Evolutionary conservation across 2,113 vertebrate species (phyloP), one percentile per base, ranked within the genome.

Genomic region (Catharus bicknelli): DNA sequence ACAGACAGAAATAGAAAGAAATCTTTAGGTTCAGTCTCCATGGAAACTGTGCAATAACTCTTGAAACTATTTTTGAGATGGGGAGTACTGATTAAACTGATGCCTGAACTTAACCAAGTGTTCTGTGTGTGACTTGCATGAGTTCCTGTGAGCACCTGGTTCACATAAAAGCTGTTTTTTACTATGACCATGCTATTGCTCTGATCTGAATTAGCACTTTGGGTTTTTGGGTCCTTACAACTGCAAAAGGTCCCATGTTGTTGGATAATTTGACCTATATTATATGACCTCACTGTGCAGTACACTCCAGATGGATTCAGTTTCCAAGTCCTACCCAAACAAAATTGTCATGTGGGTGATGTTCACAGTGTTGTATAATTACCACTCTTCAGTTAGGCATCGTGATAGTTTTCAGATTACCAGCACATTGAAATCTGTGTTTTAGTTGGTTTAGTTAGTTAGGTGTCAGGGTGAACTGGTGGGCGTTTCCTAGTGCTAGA

Each of bases 1-100:
- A 88, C 47, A 80, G 83, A 94, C 75, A 86, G 83, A 90, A 95
- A 96, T 94, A 92, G 91, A 70, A 96, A 72, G 12, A 78, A 47
- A 22, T 81, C 77, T 75, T 70, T 69, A 54, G 61, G 55, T 91
- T 84, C 47, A 21, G 77, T 92, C 25, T 89, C 94, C 77, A 89
- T 92, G 81, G 94, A 92, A 84, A 96, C 94, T 48, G 54, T 80
- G 73, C 66, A 84, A 23, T 87, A 92, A 92, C 40, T 88, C 51
- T 53, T 94, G 89, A 82, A 93, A 92, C 70, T 84, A 72, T 92
- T 92, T 90, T 90, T 89, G 77, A 91, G 47, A 64, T 64, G 73
- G 64, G 15, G 73, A 72, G 40, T 70, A 82, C 61, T 95, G 91
- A 92, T 94, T 68, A 82, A 95, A 89, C 53, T 63, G 51, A 55